Evolutionary conservation across 2,888 invertebrate species (phyloP).

Genomic region (Thymelicus acteon): DNA sequence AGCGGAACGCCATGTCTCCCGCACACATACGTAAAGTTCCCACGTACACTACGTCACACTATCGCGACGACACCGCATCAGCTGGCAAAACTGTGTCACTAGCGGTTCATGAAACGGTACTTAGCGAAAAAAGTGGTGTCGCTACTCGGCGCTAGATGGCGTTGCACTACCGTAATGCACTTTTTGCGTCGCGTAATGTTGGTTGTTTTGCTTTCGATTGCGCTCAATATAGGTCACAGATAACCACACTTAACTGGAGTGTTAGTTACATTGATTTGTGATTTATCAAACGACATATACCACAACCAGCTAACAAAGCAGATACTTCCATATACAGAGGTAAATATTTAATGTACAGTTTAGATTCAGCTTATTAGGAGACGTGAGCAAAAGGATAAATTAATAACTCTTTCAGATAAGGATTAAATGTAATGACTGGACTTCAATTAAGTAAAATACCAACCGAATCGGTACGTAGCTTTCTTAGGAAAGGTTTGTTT

Average conservation of each 20-base stretch:
- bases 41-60: conserved; percentile 52
- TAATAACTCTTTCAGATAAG: conserved; percentile 35
- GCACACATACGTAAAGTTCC: conserved; percentile 55
- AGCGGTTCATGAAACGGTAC: conserved; percentile 71
- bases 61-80: conserved; percentile 59
- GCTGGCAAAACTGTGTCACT: conserved; percentile 80
- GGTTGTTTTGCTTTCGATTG: conserved; percentile 40
- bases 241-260: conserved; percentile 47
- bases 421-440: conserved; percentile 33
- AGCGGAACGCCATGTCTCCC: conserved; percentile 63
- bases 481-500: conserved; percentile 50
- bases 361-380: conserved; percentile 54
- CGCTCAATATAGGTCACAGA: conserved; percentile 49
- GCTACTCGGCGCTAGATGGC: conserved; percentile 74
- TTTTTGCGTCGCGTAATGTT: conserved; percentile 21
- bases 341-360: conserved; percentile 31
- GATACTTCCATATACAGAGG: conserved; percentile 15
- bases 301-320: conserved; percentile 16
- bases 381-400: conserved; percentile 39
- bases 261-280: conserved; percentile 41
- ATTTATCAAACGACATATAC: conserved; percentile 42
- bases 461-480: neutral
- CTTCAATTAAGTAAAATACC: conserved; percentile 27
- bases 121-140: conserved; percentile 52
- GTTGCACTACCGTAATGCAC: conserved; percentile 46